phyloP scores from a whole-genome alignment of 2,888 invertebrate genomes.

The Diarsia dahlii region DNA sequence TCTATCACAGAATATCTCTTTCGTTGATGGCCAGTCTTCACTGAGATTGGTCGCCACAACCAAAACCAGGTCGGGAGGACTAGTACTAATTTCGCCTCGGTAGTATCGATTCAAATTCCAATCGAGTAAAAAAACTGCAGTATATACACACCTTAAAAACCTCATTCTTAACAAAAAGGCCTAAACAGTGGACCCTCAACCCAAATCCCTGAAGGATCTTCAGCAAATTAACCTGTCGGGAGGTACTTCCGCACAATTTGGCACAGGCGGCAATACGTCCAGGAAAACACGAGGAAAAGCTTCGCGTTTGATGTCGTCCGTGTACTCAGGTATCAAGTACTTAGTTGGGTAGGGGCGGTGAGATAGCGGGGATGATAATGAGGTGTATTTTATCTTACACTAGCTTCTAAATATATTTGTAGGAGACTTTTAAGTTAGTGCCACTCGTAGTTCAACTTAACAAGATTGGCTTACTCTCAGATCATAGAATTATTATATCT shows the following conservation, averaged over 20 bases:
- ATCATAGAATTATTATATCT: no score
- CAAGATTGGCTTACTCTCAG: no score
- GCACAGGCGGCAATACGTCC: conserved; percentile 72
- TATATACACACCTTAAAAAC: background rate
- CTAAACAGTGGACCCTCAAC: conserved; percentile 40
- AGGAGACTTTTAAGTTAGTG: no score
- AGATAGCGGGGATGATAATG: background rate
- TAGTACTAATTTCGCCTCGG: background rate
- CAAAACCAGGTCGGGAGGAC: background rate
- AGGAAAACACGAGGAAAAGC: conserved; percentile 72
- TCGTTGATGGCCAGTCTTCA: background rate
- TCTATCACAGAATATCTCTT: background rate
- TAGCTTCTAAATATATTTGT: no score
- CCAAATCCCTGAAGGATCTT: conserved; percentile 56
- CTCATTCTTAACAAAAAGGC: conserved; percentile 23
- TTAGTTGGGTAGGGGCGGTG: conserved; percentile 34
- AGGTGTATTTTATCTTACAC: background rate
- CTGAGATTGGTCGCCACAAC: background rate
- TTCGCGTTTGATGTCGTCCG: conserved; percentile 75
- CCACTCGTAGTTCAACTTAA: no score
- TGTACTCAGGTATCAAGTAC: conserved; percentile 77
- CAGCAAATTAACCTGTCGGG: conserved; percentile 68
- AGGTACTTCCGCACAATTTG: conserved; percentile 81
- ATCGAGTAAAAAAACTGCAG: background rate
- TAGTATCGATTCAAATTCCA: background rate